Evolutionary conservation across 2,113 vertebrate species (phyloP).

Genomic region (Trinectes maculatus): DNA sequence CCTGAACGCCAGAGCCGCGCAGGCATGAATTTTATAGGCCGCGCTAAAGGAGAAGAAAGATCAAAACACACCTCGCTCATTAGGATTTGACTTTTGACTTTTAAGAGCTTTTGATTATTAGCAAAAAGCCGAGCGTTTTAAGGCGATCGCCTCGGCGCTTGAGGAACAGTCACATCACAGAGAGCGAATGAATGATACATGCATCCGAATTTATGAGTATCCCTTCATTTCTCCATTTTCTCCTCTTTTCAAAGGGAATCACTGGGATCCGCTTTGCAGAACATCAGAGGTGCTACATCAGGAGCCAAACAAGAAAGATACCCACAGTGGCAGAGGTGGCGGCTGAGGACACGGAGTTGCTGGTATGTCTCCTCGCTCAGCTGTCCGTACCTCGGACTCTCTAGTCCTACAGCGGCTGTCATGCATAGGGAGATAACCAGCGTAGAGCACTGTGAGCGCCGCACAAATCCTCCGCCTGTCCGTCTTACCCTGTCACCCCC

Average conservation of each 20-base stretch:
- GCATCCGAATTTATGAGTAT: conserved; percentile 61
- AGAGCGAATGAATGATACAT: conserved; percentile 69
- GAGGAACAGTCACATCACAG: conserved; percentile 58
- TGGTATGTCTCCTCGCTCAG: conserved; percentile 57
- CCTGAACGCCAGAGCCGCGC: conserved; percentile 42
- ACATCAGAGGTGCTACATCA: conserved; percentile 85
- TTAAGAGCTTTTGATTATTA: conserved; percentile 71
- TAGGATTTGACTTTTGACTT: conserved; percentile 54
- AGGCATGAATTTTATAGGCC: conserved; percentile 43
- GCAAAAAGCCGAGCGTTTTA: conserved; percentile 58
- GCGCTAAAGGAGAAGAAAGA: conserved; percentile 20
- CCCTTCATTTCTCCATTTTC: conserved; percentile 49
- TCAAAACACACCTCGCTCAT: conserved; percentile 64
- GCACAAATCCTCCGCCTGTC: conserved; percentile 67
- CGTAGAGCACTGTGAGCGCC: conserved; percentile 38
- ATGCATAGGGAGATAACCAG: conserved; percentile 72
- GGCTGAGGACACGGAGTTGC: conserved; percentile 57
- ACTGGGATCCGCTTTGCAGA: conserved; percentile 82
- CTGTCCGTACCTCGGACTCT: conserved; percentile 40
- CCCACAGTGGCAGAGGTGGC: conserved; percentile 70
- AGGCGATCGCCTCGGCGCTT: conserved; percentile 42
- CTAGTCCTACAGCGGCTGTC: conserved; percentile 57
- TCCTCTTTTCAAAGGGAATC: conserved; percentile 80
- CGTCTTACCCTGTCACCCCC: conserved; percentile 59
- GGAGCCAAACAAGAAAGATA: conserved; percentile 78